Base-by-base conservation (phyloP, 2,113 vertebrate species). In the Dolichotis patagonum region DNA sequence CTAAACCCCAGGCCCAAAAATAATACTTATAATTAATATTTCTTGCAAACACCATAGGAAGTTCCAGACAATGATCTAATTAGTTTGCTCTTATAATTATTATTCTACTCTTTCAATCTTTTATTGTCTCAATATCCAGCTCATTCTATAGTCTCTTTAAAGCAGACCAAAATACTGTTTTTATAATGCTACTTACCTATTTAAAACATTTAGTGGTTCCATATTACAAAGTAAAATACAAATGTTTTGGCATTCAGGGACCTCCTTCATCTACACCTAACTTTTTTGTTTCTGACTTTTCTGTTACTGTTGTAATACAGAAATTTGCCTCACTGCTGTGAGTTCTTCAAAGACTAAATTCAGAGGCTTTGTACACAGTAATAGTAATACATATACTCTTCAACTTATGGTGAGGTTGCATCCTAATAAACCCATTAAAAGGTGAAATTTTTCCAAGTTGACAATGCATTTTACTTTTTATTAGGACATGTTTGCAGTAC, bases 1-100 rank as follows among this genome's bases (percentile, higher is more conserved):
- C n/a, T n/a, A n/a, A n/a, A n/a, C n/a, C n/a, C n/a, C n/a, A n/a
- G n/a, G n/a, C n/a, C n/a, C n/a, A n/a, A n/a, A n/a, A n/a, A n/a
- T 80, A 65, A 62, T 81, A 65, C 46, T 95, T 95, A 82, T 63
- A 92, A 56, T 41, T 90, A 78, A 54, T 86, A 54, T 83, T 95
- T 92, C 30, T 80, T 77, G 54, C 14, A 94, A 32, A 73, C 49
- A 69, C 20, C 43, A 81, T 81, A 60, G 10, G 86, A 56, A 81
- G 20, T 16, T 95, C 46, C 43, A 58, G 20, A 22, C 85, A 88
- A 83, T 9, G 26, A 85, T 81, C 65, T 88, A 83, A 41, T 78
- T 89, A 83, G 46, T 78, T 89, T 49, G 4, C 52, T 69, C 67
- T 82, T 92, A 56, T 69, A 17, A 46, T 32, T 32, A 41, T 41